Base-by-base conservation (phyloP, 1,140 invertebrate genomes). In the Mya arenaria region DNA sequence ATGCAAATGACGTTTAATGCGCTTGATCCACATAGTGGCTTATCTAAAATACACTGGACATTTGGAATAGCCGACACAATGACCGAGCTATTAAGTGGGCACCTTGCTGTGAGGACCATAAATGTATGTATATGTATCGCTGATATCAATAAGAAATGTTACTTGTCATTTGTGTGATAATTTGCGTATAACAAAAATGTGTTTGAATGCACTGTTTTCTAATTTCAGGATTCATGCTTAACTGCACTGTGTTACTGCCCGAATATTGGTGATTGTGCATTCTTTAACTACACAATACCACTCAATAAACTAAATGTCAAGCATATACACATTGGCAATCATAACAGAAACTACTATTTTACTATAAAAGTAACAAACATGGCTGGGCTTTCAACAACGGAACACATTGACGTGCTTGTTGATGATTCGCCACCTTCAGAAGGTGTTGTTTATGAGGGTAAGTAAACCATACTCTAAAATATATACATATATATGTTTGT, bases 1-100 rank as follows among this genome's bases (percentile, higher is more conserved):
- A 89, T 89, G 88, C 19, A 32, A n/a, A 32, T 89, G 8, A 41
- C 65, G 19, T 85, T 89, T 74, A 66, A 84, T 19, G 84, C 84
- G 4, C 41, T 75, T 23, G 88, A 89, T 71, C 65, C 71, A 39
- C 84, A 89, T 69, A 87, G 88, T 56, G 88, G 88, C 8, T 32
- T 88, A 3, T 23, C 28, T 15, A 63, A 58, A 23, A 74, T 83
- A 0, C 30, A 75, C 15, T 85, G 84, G 84, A 66, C 23, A 4
- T 73, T 85, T 34, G 69, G 73, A 60, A 85, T 55, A 19, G 34
- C 55, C 0, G 71, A 74, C 39, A 23, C 55, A 36, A 25, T 36
- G 4, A 15, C 6, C 28, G 34, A 25, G 8, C n/a, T 52, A 17
- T n/a, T 23, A 52, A 17, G 25, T n/a, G 48, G 48, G 25, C 48